phyloP scores from a whole-genome alignment of 2,113 vertebrate species.

The Micronycteris hirsuta region DNA sequence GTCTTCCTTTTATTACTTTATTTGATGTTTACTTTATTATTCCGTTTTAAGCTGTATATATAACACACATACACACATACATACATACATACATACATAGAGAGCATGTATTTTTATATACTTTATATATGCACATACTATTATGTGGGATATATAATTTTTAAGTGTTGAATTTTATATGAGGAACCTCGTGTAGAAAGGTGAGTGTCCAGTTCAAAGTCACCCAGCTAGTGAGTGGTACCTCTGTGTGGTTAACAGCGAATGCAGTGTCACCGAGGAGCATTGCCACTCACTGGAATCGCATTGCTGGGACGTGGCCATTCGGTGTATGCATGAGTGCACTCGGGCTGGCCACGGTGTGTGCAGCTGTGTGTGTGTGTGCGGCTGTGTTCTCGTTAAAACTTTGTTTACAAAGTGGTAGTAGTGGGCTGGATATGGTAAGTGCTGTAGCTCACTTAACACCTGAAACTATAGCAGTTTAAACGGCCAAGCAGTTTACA shows the following conservation, averaged over 20 bases:
- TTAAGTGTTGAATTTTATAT: background rate
- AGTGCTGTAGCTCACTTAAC: background rate
- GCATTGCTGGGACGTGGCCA: background rate
- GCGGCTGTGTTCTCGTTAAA: background rate
- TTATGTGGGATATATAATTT: background rate
- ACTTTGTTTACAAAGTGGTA: background rate
- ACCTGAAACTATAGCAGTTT: background rate
- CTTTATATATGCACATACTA: background rate
- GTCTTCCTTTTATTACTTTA: background rate
- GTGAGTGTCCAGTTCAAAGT: background rate
- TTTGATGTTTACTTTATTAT: background rate
- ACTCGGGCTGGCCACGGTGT: background rate
- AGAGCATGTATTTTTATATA: background rate
- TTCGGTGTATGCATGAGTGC: background rate
- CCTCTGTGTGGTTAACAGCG: background rate
- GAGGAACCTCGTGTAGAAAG: background rate
- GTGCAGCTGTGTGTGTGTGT: background rate
- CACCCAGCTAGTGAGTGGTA: background rate
- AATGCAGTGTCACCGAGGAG: background rate
- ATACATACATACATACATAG: too few species aligned
- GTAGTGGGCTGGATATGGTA: background rate
- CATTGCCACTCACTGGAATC: background rate
- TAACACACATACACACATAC: background rate
- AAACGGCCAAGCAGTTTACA: background rate
- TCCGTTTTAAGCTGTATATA: background rate